Conservation (phyloP, 2,113 vertebrate genomes). For the Onychostruthus taczanowskii region DNA sequence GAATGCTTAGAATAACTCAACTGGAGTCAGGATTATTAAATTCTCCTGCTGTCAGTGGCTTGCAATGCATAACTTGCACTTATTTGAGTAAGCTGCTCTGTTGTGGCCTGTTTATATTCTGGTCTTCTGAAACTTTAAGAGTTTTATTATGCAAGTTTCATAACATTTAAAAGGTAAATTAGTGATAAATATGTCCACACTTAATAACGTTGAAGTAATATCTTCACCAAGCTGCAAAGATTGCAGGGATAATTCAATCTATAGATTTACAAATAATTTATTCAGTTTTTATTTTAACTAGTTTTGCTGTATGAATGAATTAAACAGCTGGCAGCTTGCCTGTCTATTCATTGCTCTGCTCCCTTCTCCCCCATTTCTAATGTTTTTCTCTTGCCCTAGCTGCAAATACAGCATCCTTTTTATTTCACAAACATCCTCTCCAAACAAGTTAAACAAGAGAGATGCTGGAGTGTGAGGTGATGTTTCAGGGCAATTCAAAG, state of each 20-base stretch:
- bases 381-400: background rate
- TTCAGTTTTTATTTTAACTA: conserved; percentile 56
- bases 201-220: conserved; percentile 5
- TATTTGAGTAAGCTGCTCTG: background rate
- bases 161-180: conserved; percentile 53
- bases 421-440: background rate
- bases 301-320: conserved; percentile 38
- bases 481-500: background rate
- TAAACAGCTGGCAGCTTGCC: conserved; percentile 51
- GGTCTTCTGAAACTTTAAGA: background rate
- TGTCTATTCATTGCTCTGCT: conserved; percentile 15
- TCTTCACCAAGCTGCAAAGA: conserved; percentile 29
- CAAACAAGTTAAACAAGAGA: background rate
- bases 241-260: conserved; percentile 51
- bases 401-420: background rate
- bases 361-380: background rate
- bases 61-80: background rate
- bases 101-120: conserved; percentile 38
- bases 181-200: conserved; percentile 32
- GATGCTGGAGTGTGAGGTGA: background rate
- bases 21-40: conserved; percentile 44
- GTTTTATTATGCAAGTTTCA: conserved; percentile 39
- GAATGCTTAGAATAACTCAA: conserved; percentile 51
- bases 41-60: conserved; percentile 33
- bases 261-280: conserved; percentile 59